A percentile compares a stretch with the other conserved stretches of the same genome.
Conservation (phyloP, 2,888 invertebrate genomes). For the Sialis fuliginosa region DNA sequence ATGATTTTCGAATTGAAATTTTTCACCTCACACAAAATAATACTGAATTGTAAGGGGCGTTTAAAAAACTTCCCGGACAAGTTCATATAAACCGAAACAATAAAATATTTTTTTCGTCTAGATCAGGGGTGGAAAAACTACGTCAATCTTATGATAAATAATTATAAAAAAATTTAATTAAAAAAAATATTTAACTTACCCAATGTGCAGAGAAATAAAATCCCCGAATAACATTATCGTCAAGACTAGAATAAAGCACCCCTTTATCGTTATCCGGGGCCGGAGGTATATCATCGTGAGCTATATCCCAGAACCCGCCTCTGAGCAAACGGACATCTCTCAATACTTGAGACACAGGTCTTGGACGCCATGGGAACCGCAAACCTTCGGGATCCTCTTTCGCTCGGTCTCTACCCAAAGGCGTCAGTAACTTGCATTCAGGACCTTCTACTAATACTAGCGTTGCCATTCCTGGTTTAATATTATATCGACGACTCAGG, state of each 20-base stretch:
- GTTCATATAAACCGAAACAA: too few relatives aligned
- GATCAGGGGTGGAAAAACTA: too few relatives aligned
- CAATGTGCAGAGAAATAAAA: slow-evolving; percentile 81
- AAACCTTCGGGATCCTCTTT: slow-evolving; percentile 46
- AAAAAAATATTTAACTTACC: slow-evolving; percentile 34
- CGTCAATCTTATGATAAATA: too few relatives aligned
- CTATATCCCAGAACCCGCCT: slow-evolving; percentile 12
- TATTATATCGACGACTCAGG: slow-evolving; percentile 56
- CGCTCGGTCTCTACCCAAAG: slow-evolving; percentile 40
- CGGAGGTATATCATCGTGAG: slow-evolving; percentile 21
- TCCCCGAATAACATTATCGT: slow-evolving; percentile 41
- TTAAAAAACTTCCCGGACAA: too few relatives aligned
- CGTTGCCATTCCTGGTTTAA: slow-evolving; percentile 58
- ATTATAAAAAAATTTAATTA: too few relatives aligned
- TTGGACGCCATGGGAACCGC: slow-evolving; percentile 64
- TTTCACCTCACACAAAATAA: too few relatives aligned
- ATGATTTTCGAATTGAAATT: too few relatives aligned
- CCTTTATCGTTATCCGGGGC: slow-evolving; percentile 31
- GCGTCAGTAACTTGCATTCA: slow-evolving; percentile 45
- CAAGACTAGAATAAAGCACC: slow-evolving; percentile 22
- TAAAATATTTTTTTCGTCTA: too few relatives aligned
- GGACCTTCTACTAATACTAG: slow-evolving; percentile 47
- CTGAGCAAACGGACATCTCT: slow-evolving; percentile 1
- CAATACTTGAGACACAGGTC: slow-evolving; percentile 39
- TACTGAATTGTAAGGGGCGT: too few relatives aligned